phyloP scores from a whole-genome alignment of 2,888 invertebrate species.

The Conus canariensis region DNA sequence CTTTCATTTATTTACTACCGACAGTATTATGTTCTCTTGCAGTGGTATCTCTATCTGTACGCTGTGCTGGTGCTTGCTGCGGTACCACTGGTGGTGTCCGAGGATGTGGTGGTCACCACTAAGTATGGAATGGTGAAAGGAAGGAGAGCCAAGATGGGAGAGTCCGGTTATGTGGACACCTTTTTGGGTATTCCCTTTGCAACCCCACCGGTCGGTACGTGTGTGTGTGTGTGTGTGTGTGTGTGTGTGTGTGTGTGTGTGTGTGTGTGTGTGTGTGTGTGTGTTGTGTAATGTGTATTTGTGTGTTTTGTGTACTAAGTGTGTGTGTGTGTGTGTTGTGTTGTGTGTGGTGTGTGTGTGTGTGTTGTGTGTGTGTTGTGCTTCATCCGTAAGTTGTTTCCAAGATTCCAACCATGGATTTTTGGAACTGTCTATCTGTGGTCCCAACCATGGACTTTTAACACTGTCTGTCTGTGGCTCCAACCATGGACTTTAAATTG shows the following conservation, averaged over 20 bases:
- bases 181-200: slow-evolving; percentile 32
- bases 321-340: too few species aligned
- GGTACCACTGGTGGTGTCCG: not conserved
- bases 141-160: not conserved
- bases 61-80: not conserved
- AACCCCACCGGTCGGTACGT: slow-evolving; percentile 21
- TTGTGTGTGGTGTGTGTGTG: too few species aligned
- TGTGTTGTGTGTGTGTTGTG: too few species aligned
- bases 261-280: slow-evolving; percentile 26
- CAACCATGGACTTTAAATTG: too few species aligned
- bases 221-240: not conserved
- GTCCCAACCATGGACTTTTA: too few species aligned
- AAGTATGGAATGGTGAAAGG: not conserved
- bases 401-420: too few species aligned
- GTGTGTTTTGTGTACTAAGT: too few species aligned
- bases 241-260: slow-evolving; percentile 24
- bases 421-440: too few species aligned
- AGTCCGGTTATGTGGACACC: slow-evolving; percentile 15
- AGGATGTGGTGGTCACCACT: not conserved
- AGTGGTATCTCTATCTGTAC: not conserved
- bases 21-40: too few species aligned
- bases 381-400: too few species aligned
- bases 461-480: too few species aligned
- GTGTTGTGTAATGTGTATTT: not conserved
- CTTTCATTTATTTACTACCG: too few species aligned